A percentile compares a stretch with the other conserved stretches of the same genome.
Conservation (phyloP, 2,113 vertebrate genomes). For the Protobothrops mucrosquamatus region DNA sequence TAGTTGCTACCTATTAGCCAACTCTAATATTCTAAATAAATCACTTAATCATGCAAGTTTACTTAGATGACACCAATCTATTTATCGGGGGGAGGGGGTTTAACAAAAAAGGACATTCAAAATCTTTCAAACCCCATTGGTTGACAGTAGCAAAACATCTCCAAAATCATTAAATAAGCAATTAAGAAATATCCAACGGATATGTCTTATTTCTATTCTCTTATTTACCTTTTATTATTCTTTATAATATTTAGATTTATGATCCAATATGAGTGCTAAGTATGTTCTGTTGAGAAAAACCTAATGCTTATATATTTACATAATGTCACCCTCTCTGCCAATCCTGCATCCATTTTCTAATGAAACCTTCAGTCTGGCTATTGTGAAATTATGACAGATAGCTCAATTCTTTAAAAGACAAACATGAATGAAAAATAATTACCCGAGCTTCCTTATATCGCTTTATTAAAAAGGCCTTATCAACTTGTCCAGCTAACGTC, state of each 20-base stretch:
- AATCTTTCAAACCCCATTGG: neutral
- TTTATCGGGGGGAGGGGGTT: neutral
- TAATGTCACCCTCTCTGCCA: constrained; percentile 30
- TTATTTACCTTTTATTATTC: constrained; percentile 4
- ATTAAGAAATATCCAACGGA: neutral
- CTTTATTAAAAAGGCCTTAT: constrained; percentile 31
- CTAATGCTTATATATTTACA: constrained; percentile 23
- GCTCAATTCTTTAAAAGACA: constrained; percentile 30
- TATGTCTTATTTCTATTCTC: neutral
- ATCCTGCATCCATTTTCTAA: constrained; percentile 46
- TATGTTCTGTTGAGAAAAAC: neutral
- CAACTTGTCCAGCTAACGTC: constrained; percentile 37
- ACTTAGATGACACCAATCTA: neutral
- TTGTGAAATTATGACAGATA: constrained; percentile 40
- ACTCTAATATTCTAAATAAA: neutral
- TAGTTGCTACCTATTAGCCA: neutral
- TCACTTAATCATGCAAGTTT: neutral
- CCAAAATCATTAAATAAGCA: neutral
- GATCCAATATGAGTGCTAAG: constrained; percentile 20
- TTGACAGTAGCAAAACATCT: neutral
- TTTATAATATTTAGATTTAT: constrained; percentile 34
- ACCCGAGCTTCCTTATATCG: constrained; percentile 33
- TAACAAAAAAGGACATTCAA: neutral
- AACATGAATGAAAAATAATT: constrained; percentile 43
- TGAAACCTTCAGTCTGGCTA: constrained; percentile 35